Evolutionary conservation across 2,113 vertebrate species (phyloP).

Genomic region (Ovis canadensis): DNA sequence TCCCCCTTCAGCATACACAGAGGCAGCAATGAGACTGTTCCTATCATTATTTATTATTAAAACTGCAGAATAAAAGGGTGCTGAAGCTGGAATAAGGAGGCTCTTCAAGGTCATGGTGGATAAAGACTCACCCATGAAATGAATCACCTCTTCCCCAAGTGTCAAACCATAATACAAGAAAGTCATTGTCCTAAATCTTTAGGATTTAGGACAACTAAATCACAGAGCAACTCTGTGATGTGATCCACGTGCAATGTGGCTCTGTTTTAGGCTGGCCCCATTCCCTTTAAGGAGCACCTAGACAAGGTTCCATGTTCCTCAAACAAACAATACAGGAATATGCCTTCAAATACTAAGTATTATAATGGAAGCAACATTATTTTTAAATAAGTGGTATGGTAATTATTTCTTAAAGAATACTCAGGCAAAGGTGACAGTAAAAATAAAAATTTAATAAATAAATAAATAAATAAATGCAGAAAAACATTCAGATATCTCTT

Average conservation of each 20-base stretch:
- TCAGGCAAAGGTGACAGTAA: neutral
- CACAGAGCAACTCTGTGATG: neutral
- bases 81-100: neutral
- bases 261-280: no score
- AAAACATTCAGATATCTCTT: neutral
- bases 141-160: neutral
- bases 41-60: neutral
- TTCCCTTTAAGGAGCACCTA: neutral
- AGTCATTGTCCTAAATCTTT: neutral
- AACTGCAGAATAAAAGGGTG: neutral
- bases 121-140: neutral
- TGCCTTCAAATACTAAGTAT: neutral
- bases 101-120: neutral
- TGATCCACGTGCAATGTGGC: neutral
- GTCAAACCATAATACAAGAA: neutral
- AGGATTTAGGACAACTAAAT: no score
- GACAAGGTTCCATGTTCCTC: neutral
- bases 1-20: neutral
- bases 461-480: no score
- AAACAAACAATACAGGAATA: neutral
- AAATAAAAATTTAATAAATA: no score
- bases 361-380: neutral
- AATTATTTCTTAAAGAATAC: neutral
- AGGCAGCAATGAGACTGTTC: neutral
- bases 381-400: neutral